Conservation (phyloP, 1,140 invertebrate genomes). For the Phenacoccus solenopsis region DNA sequence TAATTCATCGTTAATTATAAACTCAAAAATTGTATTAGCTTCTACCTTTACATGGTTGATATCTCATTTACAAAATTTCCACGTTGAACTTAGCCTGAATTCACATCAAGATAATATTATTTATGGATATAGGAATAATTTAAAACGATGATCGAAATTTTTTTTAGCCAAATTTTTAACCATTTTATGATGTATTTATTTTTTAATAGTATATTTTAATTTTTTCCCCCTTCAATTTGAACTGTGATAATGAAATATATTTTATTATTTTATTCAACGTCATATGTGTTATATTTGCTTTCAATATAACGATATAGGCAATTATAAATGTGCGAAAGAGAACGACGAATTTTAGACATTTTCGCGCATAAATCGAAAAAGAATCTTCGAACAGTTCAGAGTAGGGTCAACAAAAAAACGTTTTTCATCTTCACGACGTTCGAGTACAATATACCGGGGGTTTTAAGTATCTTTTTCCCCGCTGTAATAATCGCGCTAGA, state of each 20-base stretch:
- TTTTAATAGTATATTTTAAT: not conserved
- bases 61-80: not conserved
- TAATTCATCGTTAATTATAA: not conserved
- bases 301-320: not conserved
- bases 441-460: not conserved
- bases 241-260: not conserved
- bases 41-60: not conserved
- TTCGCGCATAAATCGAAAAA: not conserved
- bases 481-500: not conserved
- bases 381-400: not conserved
- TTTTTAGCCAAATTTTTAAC: not conserved
- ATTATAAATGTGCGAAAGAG: too few relatives aligned
- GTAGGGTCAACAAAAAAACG: slow-evolving; percentile 14
- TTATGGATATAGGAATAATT: not conserved
- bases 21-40: not conserved
- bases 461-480: not conserved
- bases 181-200: not conserved
- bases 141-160: not conserved
- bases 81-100: not conserved
- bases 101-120: not conserved
- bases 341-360: too few relatives aligned
- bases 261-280: too few relatives aligned
- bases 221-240: not conserved
- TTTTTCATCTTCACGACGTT: not conserved
- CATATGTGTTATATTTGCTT: not conserved